phyloP scores from a whole-genome alignment of 30 jellyfish, hydroid and myxozoan species.

The Mastigias papua region DNA sequence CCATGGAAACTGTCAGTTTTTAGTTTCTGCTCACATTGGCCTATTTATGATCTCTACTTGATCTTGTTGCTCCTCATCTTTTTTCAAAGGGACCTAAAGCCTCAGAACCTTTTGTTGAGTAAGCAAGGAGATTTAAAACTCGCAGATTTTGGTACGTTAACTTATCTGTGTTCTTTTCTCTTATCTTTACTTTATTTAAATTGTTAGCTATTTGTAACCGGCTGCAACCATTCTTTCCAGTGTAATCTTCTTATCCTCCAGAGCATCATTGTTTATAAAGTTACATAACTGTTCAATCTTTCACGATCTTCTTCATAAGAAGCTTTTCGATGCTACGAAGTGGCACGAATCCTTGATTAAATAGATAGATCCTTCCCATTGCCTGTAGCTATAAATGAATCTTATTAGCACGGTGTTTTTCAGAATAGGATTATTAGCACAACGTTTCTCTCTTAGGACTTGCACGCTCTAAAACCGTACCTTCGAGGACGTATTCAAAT shows the following conservation, averaged over 20 bases:
- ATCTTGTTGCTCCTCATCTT: background rate
- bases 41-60: background rate
- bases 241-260: no score
- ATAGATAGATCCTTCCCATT: no score
- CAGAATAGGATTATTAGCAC: background rate
- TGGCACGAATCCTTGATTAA: no score
- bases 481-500: constrained; percentile 90
- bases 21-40: background rate
- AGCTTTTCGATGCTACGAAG: no score
- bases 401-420: no score
- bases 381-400: no score
- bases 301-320: no score
- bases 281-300: no score
- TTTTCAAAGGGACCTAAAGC: constrained; percentile 82
- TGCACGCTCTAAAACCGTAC: constrained; percentile 97
- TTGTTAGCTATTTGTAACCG: no score
- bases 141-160: constrained; percentile 97
- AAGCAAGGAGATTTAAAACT: constrained; percentile 93
- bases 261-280: no score
- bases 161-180: background rate
- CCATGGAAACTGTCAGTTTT: background rate
- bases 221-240: no score
- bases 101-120: constrained; percentile 92
- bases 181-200: no score
- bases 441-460: constrained; percentile 70